Base-by-base conservation (phyloP, 2,888 invertebrate genomes). In the Amorpha juglandis region DNA sequence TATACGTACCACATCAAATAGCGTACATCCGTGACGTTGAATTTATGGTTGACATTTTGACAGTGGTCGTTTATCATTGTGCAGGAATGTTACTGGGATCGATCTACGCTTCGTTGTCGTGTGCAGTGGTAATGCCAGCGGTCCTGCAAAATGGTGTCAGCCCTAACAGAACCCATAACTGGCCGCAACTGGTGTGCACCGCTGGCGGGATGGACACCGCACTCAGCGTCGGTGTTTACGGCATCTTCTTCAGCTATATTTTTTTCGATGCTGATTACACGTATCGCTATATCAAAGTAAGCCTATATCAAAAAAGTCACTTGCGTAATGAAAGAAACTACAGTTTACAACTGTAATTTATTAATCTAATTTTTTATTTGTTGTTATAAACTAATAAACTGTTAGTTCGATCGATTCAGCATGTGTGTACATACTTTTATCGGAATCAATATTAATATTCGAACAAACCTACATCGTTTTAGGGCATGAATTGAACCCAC, bases 171-270 rank as follows among this genome's bases (percentile, higher is more conserved):
- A 73, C 72, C 1, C 81, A 84, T 47, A 87, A 89, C 75, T 91
- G 91, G 92, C 80, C 87, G 1, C 91, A 91, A 70, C 75, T 92
- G 33, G 80, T 92, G 6, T 86, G 87, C 71, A 91, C 90, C 0
- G 84, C 92, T 0, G 89, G 91, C 0, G 92, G 92, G 9, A 76
- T 81, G 1, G 93, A 92, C 73, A 91, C 91, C 0, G 86, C 89
- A 0, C 86, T 92, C 50, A 92, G 92, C 70, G 92, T 92, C 16
- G 92, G 90, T 16, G 80, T 89, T n/a, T 92, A 84, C 68, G 92
- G 92, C 7, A 76, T 90, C 42, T 76, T 91, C 19, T 83, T 78
- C 71, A 88, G 83, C 71, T 89, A 82, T 63, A 84, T 90, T 68
- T 89, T 90, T 72, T 75, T 81, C 65, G 81, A 88, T 14, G 80